Conservation (phyloP, 2,113 vertebrate genomes). For the Menura novaehollandiae region DNA sequence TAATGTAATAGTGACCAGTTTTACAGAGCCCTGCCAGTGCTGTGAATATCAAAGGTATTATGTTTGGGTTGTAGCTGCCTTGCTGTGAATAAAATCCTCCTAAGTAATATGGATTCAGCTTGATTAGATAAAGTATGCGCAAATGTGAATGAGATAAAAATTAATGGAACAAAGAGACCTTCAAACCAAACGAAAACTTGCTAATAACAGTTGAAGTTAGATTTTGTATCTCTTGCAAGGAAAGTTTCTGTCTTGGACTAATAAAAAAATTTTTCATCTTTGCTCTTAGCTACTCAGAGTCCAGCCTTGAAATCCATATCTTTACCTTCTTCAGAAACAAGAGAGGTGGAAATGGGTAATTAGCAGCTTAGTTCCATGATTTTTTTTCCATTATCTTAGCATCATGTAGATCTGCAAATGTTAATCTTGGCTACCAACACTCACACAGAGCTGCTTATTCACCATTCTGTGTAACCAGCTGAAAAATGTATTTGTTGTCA, state of each 20-base stretch:
- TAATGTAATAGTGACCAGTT: background rate
- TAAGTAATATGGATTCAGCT: background rate
- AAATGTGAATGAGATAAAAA: background rate
- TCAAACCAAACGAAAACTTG: background rate
- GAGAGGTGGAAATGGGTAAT: constrained; percentile 20
- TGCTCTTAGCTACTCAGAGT: constrained; percentile 34
- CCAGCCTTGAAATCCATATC: background rate
- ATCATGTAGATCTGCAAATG: background rate
- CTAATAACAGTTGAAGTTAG: background rate
- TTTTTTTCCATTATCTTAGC: background rate
- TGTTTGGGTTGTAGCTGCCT: background rate
- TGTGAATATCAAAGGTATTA: background rate
- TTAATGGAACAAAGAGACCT: background rate
- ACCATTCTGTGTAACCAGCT: background rate
- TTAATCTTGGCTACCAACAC: background rate
- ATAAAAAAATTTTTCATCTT: background rate
- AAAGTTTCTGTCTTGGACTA: background rate
- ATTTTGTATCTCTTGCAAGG: background rate
- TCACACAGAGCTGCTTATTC: background rate
- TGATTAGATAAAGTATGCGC: background rate
- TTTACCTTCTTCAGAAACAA: background rate
- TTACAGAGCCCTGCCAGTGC: background rate
- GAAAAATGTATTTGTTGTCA: background rate
- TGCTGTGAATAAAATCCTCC: background rate
- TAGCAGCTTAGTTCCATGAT: background rate